A percentile compares a stretch with the other conserved stretches of the same genome.
phyloP scores from a whole-genome alignment of 2,113 vertebrate species.

The Protobothrops mucrosquamatus region DNA sequence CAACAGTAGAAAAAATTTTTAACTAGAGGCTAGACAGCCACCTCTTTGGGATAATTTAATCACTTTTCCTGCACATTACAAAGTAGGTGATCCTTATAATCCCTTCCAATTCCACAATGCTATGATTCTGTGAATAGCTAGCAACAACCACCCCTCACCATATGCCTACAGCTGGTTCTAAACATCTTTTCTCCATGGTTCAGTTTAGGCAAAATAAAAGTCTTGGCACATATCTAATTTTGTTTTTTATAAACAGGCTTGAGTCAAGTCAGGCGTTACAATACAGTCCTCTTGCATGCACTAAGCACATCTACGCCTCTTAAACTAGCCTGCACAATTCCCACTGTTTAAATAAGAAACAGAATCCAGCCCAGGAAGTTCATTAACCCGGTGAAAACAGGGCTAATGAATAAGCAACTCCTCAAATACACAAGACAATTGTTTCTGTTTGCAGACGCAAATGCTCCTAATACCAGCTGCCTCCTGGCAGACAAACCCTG shows the following conservation, averaged over 20 bases:
- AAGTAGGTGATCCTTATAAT: not conserved
- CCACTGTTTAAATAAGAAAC: slow-evolving; percentile 47
- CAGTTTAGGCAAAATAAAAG: not conserved
- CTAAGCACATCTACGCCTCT: not conserved
- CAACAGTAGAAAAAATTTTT: not conserved
- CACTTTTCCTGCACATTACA: not conserved
- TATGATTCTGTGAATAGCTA: not conserved
- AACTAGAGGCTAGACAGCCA: not conserved
- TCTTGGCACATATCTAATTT: not conserved
- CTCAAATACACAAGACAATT: slow-evolving; percentile 49
- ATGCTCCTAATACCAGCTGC: slow-evolving; percentile 55
- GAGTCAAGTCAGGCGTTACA: not conserved
- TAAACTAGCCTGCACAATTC: slow-evolving; percentile 5
- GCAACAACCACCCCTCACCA: not conserved
- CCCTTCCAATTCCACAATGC: not conserved
- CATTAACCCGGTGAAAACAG: slow-evolving; percentile 62
- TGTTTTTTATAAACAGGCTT: not conserved
- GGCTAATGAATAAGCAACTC: slow-evolving; percentile 63
- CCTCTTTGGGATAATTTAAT: not conserved
- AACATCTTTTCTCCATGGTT: not conserved
- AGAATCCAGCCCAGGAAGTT: slow-evolving; percentile 58
- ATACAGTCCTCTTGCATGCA: not conserved
- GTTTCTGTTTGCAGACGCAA: slow-evolving; percentile 50
- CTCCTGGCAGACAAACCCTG: slow-evolving; percentile 51
- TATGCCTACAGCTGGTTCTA: not conserved